Evolutionary conservation across 2,113 vertebrate species (phyloP), one percentile per base, ranked within the genome.

Genomic region (Manacus vitellinus): DNA sequence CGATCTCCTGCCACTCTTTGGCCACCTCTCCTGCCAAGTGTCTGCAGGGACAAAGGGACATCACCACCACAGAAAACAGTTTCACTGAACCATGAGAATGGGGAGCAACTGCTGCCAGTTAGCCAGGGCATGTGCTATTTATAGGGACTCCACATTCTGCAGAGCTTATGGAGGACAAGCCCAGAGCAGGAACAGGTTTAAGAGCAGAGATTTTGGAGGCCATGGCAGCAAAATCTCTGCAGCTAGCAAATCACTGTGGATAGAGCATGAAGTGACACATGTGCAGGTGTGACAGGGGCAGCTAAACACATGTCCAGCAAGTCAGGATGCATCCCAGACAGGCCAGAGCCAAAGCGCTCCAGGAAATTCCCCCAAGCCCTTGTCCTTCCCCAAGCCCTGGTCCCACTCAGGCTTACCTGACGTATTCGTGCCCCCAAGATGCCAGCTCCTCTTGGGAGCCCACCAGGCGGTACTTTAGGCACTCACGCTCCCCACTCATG

Each of bases 1-100:
- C 99, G 2, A 99, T 98, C 94, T 99, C 99, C 95, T 99, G 99
- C 99, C 99, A 99, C 90, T 99, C 99, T 88, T 99, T 99, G 14
- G 99, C 99, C 78, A 99, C 99, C 89, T 99, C 99, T 54, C 99
- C 99, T 22, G 99, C 98, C 77, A 99, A 97, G 85, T 99, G 99
- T 96, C 99, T 99, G 91, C 0, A 4, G 23, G 70, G 12, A 59
- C 37, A 91, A 55, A 49, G 35, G 19, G 46, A 52, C 14, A 37
- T 85, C 30, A 74, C 22, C 4, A 6, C 35, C 66, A 78, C 21
- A 66, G 43, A 61, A 73, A 62, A 0, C 33, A 71, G 74, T 63
- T 55, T 66, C 14, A 23, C 30, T 20, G 18, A 83, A 13, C n/a
- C 22, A 39, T 5, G 31, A 33, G 31, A 59, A 55, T 0, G 0